A percentile compares a stretch with the other conserved stretches of the same genome.
Evolutionary conservation across 35 echinoderm and acorn worm species (phyloP).

Genomic region (Patiria miniata): DNA sequence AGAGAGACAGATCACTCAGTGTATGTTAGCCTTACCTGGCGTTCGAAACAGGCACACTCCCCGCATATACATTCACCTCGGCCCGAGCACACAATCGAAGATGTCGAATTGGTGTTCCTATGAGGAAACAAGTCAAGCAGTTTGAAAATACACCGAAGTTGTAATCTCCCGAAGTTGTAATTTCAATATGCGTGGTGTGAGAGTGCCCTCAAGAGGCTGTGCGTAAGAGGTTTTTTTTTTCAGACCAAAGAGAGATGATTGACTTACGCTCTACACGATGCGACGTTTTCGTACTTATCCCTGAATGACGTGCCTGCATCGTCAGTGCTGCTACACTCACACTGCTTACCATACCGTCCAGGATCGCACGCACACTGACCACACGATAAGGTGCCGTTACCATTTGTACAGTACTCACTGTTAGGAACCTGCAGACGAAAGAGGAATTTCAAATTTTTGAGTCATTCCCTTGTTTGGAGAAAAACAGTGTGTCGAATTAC

Average conservation of each 20-base stretch:
- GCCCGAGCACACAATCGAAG: conserved; percentile 65
- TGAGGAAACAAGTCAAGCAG: conserved; percentile 15
- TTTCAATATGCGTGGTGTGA: not conserved
- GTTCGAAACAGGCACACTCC: conserved; percentile 69
- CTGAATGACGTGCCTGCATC: conserved; percentile 26
- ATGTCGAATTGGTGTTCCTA: conserved; percentile 49
- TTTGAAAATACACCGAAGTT: not conserved
- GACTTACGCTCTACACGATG: conserved; percentile 54
- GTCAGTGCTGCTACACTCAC: conserved; percentile 79
- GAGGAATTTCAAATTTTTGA: not conserved
- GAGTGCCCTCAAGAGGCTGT: not conserved
- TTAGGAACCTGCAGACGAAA: conserved; percentile 37
- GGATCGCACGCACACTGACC: conserved; percentile 75
- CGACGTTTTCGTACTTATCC: conserved; percentile 11
- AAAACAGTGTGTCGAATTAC: too few species aligned
- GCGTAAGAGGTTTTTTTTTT: not conserved
- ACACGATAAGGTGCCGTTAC: conserved; percentile 82
- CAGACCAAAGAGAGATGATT: too few species aligned
- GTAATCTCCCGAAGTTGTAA: not conserved
- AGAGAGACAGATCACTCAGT: too few species aligned
- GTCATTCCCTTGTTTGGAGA: too few species aligned
- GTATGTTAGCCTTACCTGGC: conserved; percentile 23
- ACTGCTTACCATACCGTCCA: conserved; percentile 70
- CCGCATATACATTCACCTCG: conserved; percentile 86
- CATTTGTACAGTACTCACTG: conserved; percentile 53